Conservation (phyloP, 1,140 invertebrate species). For the Metaphire vulgaris region DNA sequence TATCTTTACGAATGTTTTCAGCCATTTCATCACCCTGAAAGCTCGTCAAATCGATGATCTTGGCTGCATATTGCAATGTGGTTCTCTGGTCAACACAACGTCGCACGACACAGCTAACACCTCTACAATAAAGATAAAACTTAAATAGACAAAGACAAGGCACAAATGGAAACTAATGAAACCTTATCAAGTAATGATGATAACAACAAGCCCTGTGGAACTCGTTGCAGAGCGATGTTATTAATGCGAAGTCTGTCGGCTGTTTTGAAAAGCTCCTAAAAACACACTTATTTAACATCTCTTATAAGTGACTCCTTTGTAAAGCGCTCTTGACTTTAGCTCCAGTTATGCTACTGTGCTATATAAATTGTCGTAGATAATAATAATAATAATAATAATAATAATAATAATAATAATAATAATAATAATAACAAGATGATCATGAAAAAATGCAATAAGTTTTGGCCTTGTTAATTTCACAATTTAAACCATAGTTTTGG, state of each 20-base stretch:
- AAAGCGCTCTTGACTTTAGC: too few species aligned
- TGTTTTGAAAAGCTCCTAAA: neutral
- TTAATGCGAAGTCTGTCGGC: neutral
- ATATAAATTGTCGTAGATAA: too few species aligned
- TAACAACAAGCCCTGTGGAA: neutral
- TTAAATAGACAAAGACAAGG: neutral
- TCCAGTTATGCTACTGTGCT: too few species aligned
- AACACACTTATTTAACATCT: too few species aligned
- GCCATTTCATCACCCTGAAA: slow-evolving; percentile 63
- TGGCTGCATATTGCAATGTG: slow-evolving; percentile 88
- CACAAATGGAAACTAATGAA: neutral
- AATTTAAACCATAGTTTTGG: too few species aligned
- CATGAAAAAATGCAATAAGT: too few species aligned
- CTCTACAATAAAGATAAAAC: slow-evolving; percentile 60
- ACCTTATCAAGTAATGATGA: neutral
- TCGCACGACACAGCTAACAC: slow-evolving; percentile 90
- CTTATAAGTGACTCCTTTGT: too few species aligned
- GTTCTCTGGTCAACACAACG: slow-evolving; percentile 94
- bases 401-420: too few species aligned
- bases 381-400: too few species aligned
- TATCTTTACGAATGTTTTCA: slow-evolving; percentile 63
- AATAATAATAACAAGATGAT: too few species aligned
- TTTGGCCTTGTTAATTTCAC: too few species aligned
- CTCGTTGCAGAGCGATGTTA: neutral
- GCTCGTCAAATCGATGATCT: slow-evolving; percentile 95